Evolutionary conservation across 2,888 invertebrate species (phyloP), one percentile per base, ranked within the genome.

Genomic region (Cryptocheilus praepositus): DNA sequence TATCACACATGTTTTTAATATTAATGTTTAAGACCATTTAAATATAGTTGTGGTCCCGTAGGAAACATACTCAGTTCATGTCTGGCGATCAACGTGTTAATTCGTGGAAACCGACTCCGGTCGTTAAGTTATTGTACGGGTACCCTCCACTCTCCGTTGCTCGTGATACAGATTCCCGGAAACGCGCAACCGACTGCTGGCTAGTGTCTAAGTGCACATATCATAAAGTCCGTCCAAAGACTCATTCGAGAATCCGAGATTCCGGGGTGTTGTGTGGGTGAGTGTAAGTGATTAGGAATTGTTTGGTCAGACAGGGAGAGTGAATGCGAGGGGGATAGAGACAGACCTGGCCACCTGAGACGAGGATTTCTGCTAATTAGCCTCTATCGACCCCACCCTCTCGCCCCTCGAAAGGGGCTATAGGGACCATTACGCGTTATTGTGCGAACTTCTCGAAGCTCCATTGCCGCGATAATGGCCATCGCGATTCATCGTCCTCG

Each of bases 281-380:
- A 19, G 52, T 63, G 61, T 61, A 71, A 67, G 63, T 67, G 69
- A 76, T 74, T 71, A 73, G 69, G 61, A 67, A 74, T 67, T 63
- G 64, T 61, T 46, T 7, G 49, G n/a, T 18, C 5, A 25, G 3
- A 5, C 25, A 16, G 49, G 16, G 11, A 36, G 49, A 49, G 49
- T 2, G 16, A 18, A 16, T 8, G 49, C 2, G 8, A 13, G 49
- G 8, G 49, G 16, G 49, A n/a, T 13, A 49, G 16, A 18, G 49
- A 49, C 45, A n/a, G 18, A 67, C 51, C 64, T 61, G 57, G 62
- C 65, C 64, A 71, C 58, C 64, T 73, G 71, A 62, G 65, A 67
- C 73, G 67, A 70, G 71, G 69, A 71, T 73, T 76, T 66, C 68
- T 46, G 56, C 64, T 78, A 76, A 73, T 76, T 77, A 73, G 68